Base-by-base conservation (phyloP, 2,113 vertebrate species). In the Mohoua ochrocephala region DNA sequence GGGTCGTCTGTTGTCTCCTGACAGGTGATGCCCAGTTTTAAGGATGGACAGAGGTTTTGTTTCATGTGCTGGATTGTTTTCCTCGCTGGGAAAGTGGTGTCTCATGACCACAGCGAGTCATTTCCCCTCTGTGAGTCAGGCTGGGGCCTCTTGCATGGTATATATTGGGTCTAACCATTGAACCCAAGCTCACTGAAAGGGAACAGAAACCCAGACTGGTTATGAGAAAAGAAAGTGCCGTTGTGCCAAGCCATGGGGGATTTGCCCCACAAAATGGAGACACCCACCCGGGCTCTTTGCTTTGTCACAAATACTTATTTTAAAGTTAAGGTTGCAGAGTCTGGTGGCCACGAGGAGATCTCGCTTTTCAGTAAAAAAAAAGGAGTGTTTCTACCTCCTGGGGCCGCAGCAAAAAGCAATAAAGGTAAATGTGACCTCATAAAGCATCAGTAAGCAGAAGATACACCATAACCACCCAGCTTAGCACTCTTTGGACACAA, bases 111-210 rank as follows among this genome's bases (percentile, higher is more conserved):
- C 83, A 71, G 67, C 16, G 4, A 93, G 53, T 94, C 76, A 71
- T 77, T 93, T 94, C 93, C 85, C 33, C 73, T 88, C 79, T 37
- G 1, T 92, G 93, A 96, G 49, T 93, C 96, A 95, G 23, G 4
- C 41, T 44, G 44, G 57, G 64, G 79, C 82, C 91, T 90, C 74
- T 35, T 61, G 75, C 61, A 63, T 78, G 50, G 44, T 44, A 2
- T 41, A 3, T 18, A 5, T 33, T 24, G 65, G 68, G 61, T 77
- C 27, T 41, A 59, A 81, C 60, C 11, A 61, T 78, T 87, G 83
- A 59, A 45, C 26, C 22, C 26, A 4, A 35, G n/a, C 47, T 91
- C 1, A 2, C 49, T 75, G 68, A 31, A 57, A 53, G 35, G 87
- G 82, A 93, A 87, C 49, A 86, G 94, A 95, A 96, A 95, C 83